Conservation (phyloP, 2,113 vertebrate species). For the Todiramphus saurophagus region DNA sequence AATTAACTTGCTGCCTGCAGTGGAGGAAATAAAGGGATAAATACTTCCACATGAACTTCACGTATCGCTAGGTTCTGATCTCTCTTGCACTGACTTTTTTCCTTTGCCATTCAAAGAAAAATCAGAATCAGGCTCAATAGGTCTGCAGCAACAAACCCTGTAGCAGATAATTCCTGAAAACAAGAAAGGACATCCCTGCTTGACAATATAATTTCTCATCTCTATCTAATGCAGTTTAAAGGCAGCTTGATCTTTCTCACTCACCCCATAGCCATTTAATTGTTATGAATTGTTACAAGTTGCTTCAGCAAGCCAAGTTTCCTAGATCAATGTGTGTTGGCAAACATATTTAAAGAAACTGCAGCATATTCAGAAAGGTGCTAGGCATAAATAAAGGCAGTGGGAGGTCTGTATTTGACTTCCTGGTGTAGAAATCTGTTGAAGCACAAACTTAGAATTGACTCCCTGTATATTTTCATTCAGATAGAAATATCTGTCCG, state of each 20-base stretch:
- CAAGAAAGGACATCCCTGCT: background rate
- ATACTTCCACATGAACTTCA: background rate
- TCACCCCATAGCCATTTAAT: background rate
- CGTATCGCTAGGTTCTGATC: background rate
- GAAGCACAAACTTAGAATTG: background rate
- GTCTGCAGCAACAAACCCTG: background rate
- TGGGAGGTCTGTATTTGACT: background rate
- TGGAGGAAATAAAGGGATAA: background rate
- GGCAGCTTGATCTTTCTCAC: background rate
- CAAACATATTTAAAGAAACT: background rate
- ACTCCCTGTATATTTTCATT: background rate
- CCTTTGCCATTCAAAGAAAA: background rate
- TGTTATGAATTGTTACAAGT: background rate
- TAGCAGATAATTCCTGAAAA: background rate
- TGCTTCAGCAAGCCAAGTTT: background rate
- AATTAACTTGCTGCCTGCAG: background rate
- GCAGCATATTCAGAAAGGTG: background rate
- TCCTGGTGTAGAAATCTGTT: background rate
- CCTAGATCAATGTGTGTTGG: background rate
- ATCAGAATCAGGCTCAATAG: background rate
- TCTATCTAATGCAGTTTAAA: background rate
- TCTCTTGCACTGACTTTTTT: background rate
- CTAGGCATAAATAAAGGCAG: background rate
- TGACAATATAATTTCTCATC: background rate
- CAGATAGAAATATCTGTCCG: background rate